Conservation (phyloP, 1,140 invertebrate species). For the Drosophila ohnishii region DNA sequence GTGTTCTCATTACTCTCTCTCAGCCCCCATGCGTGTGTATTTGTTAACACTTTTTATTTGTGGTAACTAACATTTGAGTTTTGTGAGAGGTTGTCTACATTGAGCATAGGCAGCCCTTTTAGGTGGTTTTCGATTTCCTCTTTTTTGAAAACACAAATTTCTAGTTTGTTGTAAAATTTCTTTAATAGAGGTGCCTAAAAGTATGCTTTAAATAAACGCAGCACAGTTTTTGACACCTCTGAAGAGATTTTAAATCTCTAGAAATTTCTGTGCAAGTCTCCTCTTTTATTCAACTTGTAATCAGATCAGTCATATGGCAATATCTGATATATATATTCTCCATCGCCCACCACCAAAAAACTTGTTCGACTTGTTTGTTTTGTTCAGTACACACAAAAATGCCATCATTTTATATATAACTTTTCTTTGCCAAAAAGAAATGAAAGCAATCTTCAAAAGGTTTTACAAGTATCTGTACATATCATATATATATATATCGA, state of each 20-base stretch:
- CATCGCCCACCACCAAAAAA: slow-evolving; percentile 18
- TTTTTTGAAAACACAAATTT: slow-evolving; percentile 4
- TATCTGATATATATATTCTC: slow-evolving; percentile 37
- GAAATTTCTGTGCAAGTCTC: slow-evolving; percentile 10
- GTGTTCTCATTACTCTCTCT: slow-evolving; percentile 78
- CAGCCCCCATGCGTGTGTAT: slow-evolving; percentile 5
- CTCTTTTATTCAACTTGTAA: slow-evolving; percentile 14
- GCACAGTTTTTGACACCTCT: neutral
- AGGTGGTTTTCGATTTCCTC: slow-evolving; percentile 20
- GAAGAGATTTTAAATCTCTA: neutral
- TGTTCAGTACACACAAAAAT: slow-evolving; percentile 75
- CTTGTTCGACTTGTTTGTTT: slow-evolving; percentile 53
- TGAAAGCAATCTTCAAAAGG: slow-evolving; percentile 51
- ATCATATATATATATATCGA: slow-evolving; percentile 29
- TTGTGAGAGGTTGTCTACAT: slow-evolving; percentile 22
- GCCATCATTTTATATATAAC: slow-evolving; percentile 55
- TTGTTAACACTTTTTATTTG: slow-evolving; percentile 21
- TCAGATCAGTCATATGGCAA: slow-evolving; percentile 65
- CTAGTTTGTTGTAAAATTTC: neutral
- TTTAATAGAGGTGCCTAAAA: too few relatives aligned
- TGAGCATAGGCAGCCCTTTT: slow-evolving; percentile 28
- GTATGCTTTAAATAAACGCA: too few relatives aligned
- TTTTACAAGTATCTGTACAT: slow-evolving; percentile 48
- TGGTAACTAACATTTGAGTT: slow-evolving; percentile 39
- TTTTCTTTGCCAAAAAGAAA: slow-evolving; percentile 26